phyloP scores from a whole-genome alignment of 2,113 vertebrate genomes.

The Colaptes auratus region DNA sequence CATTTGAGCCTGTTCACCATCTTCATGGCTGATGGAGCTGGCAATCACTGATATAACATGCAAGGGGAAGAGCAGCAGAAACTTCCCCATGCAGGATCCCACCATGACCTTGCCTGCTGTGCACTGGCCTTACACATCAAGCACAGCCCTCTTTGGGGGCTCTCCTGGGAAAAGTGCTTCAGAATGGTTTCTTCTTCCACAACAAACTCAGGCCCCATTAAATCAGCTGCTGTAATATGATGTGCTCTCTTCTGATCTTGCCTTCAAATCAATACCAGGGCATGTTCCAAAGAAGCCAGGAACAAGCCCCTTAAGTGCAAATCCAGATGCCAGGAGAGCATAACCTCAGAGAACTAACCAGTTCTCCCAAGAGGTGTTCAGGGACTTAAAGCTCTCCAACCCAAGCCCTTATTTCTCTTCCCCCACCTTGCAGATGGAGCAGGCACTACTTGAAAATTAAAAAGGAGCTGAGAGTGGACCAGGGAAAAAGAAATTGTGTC shows the following conservation, averaged over 20 bases:
- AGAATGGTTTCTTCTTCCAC: not conserved
- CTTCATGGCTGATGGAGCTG: rapidly evolving
- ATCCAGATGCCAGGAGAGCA: not conserved
- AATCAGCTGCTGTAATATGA: not conserved
- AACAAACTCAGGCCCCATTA: not conserved
- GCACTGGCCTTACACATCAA: not conserved
- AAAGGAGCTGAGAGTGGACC: not conserved
- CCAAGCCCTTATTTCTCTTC: not conserved
- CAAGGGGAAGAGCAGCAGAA: not conserved
- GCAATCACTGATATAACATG: not conserved
- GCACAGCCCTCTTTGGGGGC: not conserved
- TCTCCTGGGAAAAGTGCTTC: not conserved
- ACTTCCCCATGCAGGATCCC: not conserved
- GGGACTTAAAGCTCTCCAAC: not conserved
- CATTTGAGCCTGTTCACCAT: rapidly evolving
- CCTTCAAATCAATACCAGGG: not conserved
- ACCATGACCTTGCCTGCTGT: not conserved
- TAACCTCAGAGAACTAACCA: not conserved
- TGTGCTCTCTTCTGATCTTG: not conserved
- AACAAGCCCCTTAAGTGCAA: not conserved
- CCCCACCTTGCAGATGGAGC: not conserved
- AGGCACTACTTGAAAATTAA: not conserved
- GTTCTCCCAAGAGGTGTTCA: not conserved
- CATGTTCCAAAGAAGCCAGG: not conserved
- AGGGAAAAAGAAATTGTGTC: not conserved